Percentiles rank a stretch among this genome's conserved stretches.
Evolutionary conservation across 1,140 invertebrate genomes (phyloP).

Genomic region (Harlomillsia oculata): DNA sequence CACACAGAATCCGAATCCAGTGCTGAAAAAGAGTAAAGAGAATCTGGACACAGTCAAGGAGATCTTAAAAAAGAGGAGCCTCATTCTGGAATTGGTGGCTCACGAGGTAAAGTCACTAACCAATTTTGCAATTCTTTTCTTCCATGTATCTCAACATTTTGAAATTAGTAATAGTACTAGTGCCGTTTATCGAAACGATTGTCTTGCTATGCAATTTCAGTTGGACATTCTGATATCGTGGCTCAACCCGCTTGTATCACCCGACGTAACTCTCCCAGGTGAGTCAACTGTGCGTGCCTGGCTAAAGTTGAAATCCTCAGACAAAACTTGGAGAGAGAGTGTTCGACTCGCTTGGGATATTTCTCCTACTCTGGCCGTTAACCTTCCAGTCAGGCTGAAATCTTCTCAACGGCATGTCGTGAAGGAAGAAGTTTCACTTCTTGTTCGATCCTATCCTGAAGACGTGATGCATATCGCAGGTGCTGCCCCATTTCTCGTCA

Average conservation of each 20-base stretch:
- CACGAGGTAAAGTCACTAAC: constrained; percentile 25
- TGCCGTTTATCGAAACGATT: too few relatives aligned
- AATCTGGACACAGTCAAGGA: constrained; percentile 62
- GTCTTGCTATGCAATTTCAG: too few relatives aligned
- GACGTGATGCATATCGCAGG: constrained; percentile 80
- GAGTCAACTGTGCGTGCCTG: constrained; percentile 78
- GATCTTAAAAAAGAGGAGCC: constrained; percentile 86
- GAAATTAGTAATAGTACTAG: too few relatives aligned
- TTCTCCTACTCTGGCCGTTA: constrained; percentile 82
- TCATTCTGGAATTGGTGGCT: constrained; percentile 79
- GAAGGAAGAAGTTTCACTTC: constrained; percentile 61
- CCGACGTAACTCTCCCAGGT: constrained; percentile 61
- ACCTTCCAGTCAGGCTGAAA: constrained; percentile 60
- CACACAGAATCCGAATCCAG: constrained; percentile 47
- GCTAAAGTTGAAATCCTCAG: constrained; percentile 58
- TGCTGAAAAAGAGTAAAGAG: constrained; percentile 26
- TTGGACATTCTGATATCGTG: constrained; percentile 91
- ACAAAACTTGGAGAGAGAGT: constrained; percentile 75
- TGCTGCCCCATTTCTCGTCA: constrained; percentile 83
- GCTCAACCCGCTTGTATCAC: constrained; percentile 76
- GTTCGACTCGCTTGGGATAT: constrained; percentile 88
- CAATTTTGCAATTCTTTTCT: background rate
- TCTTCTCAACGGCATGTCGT: constrained; percentile 39
- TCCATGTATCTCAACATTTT: background rate
- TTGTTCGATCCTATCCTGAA: constrained; percentile 67